Evolutionary conservation across 2,888 invertebrate genomes (phyloP), one percentile per base, ranked within the genome.

Genomic region (Embidobia sp.): DNA sequence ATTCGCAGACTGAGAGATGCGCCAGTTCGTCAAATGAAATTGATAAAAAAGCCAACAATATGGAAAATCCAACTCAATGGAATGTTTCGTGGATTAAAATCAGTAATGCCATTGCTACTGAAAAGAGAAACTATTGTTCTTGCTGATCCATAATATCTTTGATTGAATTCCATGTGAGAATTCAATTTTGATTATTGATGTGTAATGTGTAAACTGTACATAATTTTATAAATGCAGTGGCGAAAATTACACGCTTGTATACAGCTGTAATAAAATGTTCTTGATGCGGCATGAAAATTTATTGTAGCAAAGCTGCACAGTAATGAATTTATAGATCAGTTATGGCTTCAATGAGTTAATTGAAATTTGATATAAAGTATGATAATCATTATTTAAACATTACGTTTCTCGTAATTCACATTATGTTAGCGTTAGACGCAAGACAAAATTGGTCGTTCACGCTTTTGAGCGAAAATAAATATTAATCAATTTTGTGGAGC

Each of bases 41-140:
- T 77, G 77, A 67, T 67, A 77, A 72, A 72, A 77, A 72, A 77
- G 48, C 48, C 59, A 77, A 59, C 72, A 66, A 53, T 72, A 77
- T 77, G 70, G 66, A 77, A 77, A 72, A 66, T 72, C 66, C 59
- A 53, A 33, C 63, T 51, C 59, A 35, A 53, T 51, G 53, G 57
- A 61, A 55, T 53, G 53, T 40, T 44, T 31, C 53, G 40, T 42
- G 72, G 55, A 77, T 77, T 66, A 72, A 77, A 77, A 73, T 63
- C 72, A 37, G 63, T 61, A 59, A 57, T 57, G 53, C 53, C 22
- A 27, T 35, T 59, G 44, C 44, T 61, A 77, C 61, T 61, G 59
- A 51, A 72, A 66, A 64, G 49, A 46, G 66, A 51, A 53, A 61
- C 72, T 67, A 67, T 66, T 61, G 66, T 61, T 61, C 55, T 31